Base-by-base conservation (phyloP, 2,888 invertebrate species). In the Pantelozetes paolii region DNA sequence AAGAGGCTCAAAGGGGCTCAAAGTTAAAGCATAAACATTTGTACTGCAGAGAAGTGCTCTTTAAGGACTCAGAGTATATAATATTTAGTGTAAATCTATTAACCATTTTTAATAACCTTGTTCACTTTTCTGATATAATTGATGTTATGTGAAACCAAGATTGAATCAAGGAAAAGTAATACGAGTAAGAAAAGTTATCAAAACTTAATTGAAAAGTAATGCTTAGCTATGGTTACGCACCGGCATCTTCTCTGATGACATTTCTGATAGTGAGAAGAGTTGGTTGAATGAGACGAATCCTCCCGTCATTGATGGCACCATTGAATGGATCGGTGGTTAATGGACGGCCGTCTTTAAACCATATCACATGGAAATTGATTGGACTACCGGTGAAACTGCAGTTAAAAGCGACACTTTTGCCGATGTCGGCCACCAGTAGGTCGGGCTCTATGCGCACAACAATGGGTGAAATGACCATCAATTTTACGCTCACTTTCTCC, bases 331-430 rank as follows among this genome's bases (percentile, higher is more conserved):
- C 73, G 26, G 64, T 57, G 23, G 71, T 74, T 74, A 90, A 83
- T 76, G 86, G 85, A 79, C 85, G 85, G 45, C 89, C 90, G 81
- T 93, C 88, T 82, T 91, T 90, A 80, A 89, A 85, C 93, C 93
- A 94, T 30, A 74, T 32, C 54, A 74, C 70, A 67, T 67, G 67
- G 42, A 23, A 67, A 23, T 69, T 72, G 26, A 91, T 86, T 20
- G 94, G 94, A 84, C 90, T 89, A 6, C 95, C 95, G 76, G 88
- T 88, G 72, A 91, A 87, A 81, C 90, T 89, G 83, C 95, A 96
- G 82, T 92, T 91, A 82, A 95, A 91, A 80, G 86, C 88, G 69
- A 92, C 89, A 81, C 91, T 89, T 80, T 90, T 89, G 76, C 91
- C 92, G 76, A 90, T 88, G 82, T 94, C 94, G 75, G 92, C 89